A percentile compares a stretch with the other conserved stretches of the same genome.
phyloP scores from a whole-genome alignment of 2,113 vertebrate species.

The Ramphastos sulfuratus region DNA sequence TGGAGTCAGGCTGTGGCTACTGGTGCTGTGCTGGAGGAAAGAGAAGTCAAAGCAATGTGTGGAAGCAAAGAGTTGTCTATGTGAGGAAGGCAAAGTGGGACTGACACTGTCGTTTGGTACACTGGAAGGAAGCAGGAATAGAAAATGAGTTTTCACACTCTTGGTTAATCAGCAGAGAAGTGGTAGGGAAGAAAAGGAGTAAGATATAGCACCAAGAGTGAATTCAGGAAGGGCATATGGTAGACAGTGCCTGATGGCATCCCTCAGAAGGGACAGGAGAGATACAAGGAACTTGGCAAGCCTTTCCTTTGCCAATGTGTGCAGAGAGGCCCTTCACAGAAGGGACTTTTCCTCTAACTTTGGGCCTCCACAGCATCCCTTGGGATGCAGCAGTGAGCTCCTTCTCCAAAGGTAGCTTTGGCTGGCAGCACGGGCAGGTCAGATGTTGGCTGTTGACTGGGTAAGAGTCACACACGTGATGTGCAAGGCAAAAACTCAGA shows the following conservation, averaged over 20 bases:
- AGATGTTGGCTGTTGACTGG: constrained; percentile 49
- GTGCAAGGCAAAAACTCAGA: constrained; percentile 38
- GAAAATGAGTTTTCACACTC: background rate
- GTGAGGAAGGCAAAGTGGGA: background rate
- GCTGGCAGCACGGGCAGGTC: background rate
- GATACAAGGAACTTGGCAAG: background rate
- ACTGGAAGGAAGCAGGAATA: background rate
- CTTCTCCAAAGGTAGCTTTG: background rate
- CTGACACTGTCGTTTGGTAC: background rate
- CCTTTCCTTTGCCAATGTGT: background rate
- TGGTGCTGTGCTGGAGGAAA: background rate
- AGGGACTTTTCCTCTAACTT: background rate
- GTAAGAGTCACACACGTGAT: constrained; percentile 57
- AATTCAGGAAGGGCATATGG: background rate
- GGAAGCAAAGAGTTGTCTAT: background rate
- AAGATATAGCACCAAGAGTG: background rate
- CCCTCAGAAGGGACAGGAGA: background rate
- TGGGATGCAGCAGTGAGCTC: background rate
- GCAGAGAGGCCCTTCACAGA: background rate
- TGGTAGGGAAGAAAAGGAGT: background rate
- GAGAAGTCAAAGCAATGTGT: background rate
- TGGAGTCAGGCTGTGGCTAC: background rate
- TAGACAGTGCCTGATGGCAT: background rate
- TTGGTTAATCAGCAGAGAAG: constrained; percentile 15
- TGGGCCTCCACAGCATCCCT: background rate